phyloP scores from a whole-genome alignment of 2,797 vertebrate species.

The Atherinosoma microstoma region DNA sequence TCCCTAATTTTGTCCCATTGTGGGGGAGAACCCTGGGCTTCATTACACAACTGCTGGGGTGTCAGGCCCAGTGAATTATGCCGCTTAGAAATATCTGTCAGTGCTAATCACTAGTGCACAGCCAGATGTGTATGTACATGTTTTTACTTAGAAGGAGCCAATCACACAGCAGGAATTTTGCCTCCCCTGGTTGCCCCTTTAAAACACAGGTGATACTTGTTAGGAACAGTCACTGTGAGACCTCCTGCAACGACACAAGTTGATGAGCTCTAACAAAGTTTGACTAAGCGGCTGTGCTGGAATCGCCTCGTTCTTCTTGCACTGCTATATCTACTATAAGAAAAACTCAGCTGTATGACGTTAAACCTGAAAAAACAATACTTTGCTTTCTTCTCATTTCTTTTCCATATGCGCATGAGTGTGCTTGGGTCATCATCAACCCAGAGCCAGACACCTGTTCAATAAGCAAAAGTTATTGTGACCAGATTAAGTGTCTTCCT shows the following conservation, averaged over 20 bases:
- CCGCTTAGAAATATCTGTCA: constrained; percentile 39
- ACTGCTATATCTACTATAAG: neutral
- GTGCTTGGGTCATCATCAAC: constrained; percentile 57
- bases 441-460: constrained; percentile 57
- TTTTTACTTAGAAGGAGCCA: constrained; percentile 47
- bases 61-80: constrained; percentile 9
- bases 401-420: constrained; percentile 4
- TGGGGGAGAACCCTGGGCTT: constrained; percentile 15
- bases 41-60: constrained; percentile 18
- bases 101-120: constrained; percentile 23
- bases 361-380: constrained; percentile 3
- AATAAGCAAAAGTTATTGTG: constrained; percentile 51
- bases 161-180: constrained; percentile 27
- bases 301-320: constrained; percentile 7
- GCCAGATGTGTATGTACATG: constrained; percentile 26
- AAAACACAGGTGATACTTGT: constrained; percentile 37
- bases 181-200: constrained; percentile 8
- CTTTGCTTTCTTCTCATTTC: neutral
- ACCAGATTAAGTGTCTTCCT: constrained; percentile 34
- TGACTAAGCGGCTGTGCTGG: neutral
- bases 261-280: constrained; percentile 16
- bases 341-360: neutral
- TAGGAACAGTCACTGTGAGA: constrained; percentile 16
- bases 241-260: constrained; percentile 10
- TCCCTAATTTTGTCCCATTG: neutral